Conservation (phyloP, 1,140 invertebrate species). For the Brachionus rotundiformis region DNA sequence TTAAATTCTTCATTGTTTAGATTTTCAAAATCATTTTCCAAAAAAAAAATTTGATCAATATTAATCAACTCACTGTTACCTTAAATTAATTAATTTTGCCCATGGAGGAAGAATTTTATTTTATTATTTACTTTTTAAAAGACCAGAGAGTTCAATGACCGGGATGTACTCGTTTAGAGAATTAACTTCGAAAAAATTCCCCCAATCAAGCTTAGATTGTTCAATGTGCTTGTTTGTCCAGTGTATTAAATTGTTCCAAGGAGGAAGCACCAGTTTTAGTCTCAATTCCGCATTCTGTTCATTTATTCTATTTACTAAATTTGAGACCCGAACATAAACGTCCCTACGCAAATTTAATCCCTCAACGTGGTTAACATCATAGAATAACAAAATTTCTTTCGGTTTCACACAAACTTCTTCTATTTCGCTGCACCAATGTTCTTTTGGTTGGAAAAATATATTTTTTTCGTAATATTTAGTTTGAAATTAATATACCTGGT, state of each 20-base stretch:
- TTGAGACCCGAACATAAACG: conserved; percentile 87
- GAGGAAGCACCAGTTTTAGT: conserved; percentile 74
- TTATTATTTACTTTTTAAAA: conserved; percentile 64
- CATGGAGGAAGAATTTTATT: neutral
- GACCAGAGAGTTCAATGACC: conserved; percentile 83
- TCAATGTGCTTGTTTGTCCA: conserved; percentile 72
- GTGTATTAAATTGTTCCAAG: conserved; percentile 84
- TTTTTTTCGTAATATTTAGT: neutral
- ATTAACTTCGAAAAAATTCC: conserved; percentile 79
- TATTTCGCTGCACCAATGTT: neutral
- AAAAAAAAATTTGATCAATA: neutral
- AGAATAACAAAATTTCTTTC: conserved; percentile 71
- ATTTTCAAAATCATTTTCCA: conserved; percentile 46
- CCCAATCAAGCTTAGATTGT: conserved; percentile 73
- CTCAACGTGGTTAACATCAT: conserved; percentile 89
- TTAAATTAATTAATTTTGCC: neutral
- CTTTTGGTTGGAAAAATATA: neutral
- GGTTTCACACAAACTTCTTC: neutral
- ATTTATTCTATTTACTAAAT: conserved; percentile 71
- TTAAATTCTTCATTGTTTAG: neutral
- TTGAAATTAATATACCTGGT: neutral
- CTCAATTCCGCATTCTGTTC: conserved; percentile 60
- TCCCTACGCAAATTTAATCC: conserved; percentile 94
- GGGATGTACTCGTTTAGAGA: conserved; percentile 78
- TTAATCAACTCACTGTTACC: neutral